phyloP scores from a whole-genome alignment of 1,140 invertebrate genomes.

The Gonatopus flavifemur region DNA sequence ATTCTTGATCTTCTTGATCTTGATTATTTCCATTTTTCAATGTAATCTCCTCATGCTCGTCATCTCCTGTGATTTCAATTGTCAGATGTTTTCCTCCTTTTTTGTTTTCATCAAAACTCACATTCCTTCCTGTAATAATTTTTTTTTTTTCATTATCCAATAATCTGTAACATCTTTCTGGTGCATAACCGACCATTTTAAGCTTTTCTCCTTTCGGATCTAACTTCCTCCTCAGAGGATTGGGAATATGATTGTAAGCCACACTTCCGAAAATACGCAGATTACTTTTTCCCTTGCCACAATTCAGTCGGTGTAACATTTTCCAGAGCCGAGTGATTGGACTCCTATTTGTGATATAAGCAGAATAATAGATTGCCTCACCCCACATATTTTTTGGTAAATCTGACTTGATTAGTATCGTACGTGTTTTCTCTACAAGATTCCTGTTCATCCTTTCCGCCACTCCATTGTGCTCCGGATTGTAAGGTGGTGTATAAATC shows the following conservation, averaged over 20 bases:
- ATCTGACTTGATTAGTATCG: not conserved
- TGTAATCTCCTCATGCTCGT: no score
- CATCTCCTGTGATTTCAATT: no score
- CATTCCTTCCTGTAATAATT: not conserved
- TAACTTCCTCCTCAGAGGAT: not conserved
- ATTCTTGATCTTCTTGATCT: no score
- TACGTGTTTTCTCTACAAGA: no score
- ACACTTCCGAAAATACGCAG: not conserved
- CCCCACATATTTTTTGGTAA: not conserved
- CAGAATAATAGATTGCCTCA: not conserved
- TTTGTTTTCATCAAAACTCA: no score
- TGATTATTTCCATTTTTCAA: no score
- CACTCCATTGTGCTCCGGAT: no score
- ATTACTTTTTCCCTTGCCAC: not conserved
- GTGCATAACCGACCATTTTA: not conserved
- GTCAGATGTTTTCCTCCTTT: no score
- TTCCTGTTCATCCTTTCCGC: not conserved
- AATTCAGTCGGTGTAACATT: not conserved
- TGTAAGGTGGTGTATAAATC: not conserved
- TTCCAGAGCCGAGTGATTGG: not conserved
- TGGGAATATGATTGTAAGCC: not conserved
- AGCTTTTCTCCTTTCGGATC: not conserved
- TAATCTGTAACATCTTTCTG: not conserved
- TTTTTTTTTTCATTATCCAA: not conserved
- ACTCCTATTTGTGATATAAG: not conserved